Base-by-base conservation (phyloP, 2,113 vertebrate species). In the Stigmatopora nigra region DNA sequence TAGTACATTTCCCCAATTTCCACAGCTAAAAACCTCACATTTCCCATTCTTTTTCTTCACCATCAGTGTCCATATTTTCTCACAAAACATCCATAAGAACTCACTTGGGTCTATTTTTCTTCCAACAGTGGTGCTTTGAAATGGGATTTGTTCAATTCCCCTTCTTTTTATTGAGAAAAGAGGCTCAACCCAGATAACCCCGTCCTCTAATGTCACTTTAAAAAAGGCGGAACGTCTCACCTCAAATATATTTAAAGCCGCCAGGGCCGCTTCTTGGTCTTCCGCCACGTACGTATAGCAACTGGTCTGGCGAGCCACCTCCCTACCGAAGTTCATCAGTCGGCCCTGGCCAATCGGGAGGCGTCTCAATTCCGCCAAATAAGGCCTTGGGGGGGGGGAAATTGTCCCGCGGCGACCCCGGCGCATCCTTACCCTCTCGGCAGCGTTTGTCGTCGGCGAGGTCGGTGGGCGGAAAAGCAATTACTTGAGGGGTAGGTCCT, bases 281-380 rank as follows among this genome's bases (percentile, higher is more conserved):
- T 87, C 84, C 45, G 90, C 81, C 74, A 92, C 87, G 36, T 86
- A 90, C 0, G 82, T 82, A 20, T 92, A 91, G 70, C 73, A 86
- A 57, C 78, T 88, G 77, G 70, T 88, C 65, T 78, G 77, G 41
- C 76, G 78, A 53, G 78, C 61, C 64, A 77, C 68, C 25, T 86
- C 85, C 62, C 81, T 82, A 69, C 58, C 65, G 73, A 86, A 78
- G 78, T 84, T 81, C 84, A 89, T 89, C 75, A 63, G 79, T 83
- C 17, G 69, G 52, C 36, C 14, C 49, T 47, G 16, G 14, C 61
- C 70, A 55, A 52, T 6, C 41, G 46, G 7, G 38, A 48, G 16
- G 8, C 36, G n/a, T 52, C 48, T 64, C 48, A 17, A 51, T 64
- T 56, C 22, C 11, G 22, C 8, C 61, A 71, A 63, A 78, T 75